Conservation (phyloP, 2,888 invertebrate species). For the Rosalia funebris region DNA sequence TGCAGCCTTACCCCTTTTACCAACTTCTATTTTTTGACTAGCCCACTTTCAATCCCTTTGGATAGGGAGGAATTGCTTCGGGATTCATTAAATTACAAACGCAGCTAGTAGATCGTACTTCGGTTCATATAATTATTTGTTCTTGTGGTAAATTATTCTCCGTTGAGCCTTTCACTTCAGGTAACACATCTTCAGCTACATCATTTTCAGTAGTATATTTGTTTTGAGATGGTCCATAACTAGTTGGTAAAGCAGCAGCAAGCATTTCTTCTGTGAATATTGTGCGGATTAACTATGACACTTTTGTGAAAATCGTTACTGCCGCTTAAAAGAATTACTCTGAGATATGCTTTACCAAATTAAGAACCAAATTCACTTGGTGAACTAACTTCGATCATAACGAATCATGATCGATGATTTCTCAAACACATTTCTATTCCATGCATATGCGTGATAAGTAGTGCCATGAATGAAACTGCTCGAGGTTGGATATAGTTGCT, state of each 20-base stretch:
- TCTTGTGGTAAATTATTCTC: conserved; percentile 3
- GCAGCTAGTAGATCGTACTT: conserved; percentile 14
- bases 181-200: conserved; percentile 7
- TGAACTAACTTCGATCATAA: too few species aligned
- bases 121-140: conserved; percentile 5
- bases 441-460: conserved; percentile 46
- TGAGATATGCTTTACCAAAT: conserved; percentile 45
- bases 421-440: conserved; percentile 43
- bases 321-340: conserved; percentile 45
- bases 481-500: conserved; percentile 49
- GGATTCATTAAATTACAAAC: conserved; percentile 15
- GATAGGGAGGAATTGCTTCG: conserved; percentile 22
- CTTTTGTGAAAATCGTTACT: conserved; percentile 49
- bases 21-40: conserved; percentile 14
- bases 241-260: conserved; percentile 12
- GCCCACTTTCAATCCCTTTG: conserved; percentile 15
- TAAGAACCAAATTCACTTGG: conserved; percentile 42
- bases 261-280: conserved; percentile 23
- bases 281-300: conserved; percentile 33
- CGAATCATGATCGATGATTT: conserved; percentile 46
- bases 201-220: conserved; percentile 10
- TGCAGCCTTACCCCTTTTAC: conserved; percentile 17
- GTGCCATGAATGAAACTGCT: conserved; percentile 48
- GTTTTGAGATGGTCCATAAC: conserved; percentile 20
- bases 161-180: neutral